Evolutionary conservation across 1,140 invertebrate genomes (phyloP).

Genomic region (Zaprionus lachaisei): DNA sequence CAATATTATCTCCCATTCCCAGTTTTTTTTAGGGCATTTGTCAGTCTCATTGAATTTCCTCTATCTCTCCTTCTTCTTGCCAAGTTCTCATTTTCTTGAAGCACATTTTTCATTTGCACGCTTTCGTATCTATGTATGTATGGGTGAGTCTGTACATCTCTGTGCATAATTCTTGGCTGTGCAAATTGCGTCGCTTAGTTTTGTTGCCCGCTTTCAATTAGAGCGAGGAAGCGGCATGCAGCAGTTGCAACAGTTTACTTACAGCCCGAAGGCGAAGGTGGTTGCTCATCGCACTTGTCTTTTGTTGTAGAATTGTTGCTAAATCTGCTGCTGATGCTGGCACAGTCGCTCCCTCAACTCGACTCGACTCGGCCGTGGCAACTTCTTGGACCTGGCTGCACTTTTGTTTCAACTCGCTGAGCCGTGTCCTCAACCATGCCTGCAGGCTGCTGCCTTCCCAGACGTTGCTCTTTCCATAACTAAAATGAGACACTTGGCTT

Average conservation of each 20-base stretch:
- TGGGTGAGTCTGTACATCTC: conserved; percentile 17
- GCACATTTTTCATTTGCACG: conserved; percentile 37
- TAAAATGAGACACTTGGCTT: conserved; percentile 69
- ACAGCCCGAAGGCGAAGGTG: conserved; percentile 25
- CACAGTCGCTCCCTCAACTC: conserved; percentile 5
- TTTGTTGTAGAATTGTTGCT: conserved; percentile 44
- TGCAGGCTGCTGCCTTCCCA: conserved; percentile 32
- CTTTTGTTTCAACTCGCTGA: conserved; percentile 79
- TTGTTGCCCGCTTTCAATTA: conserved; percentile 71
- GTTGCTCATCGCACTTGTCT: conserved; percentile 58
- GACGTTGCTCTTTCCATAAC: conserved; percentile 62
- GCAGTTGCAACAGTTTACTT: conserved; percentile 67
- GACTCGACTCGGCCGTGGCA: conserved; percentile 32
- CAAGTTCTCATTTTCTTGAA: conserved; percentile 24
- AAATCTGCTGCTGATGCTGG: conserved; percentile 20
- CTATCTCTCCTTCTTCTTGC: neutral
- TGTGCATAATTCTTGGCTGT: conserved; percentile 70
- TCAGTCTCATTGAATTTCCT: neutral
- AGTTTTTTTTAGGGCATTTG: conserved; percentile 9
- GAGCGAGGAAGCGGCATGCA: conserved; percentile 33
- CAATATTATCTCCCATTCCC: neutral
- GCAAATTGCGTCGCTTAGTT: conserved; percentile 67
- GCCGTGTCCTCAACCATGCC: conserved; percentile 54
- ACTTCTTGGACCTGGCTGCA: conserved; percentile 61
- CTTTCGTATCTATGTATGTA: neutral